A percentile compares a stretch with the other conserved stretches of the same genome.
phyloP scores from a whole-genome alignment of 2,797 vertebrate genomes.

The Anguilla pacifica region DNA sequence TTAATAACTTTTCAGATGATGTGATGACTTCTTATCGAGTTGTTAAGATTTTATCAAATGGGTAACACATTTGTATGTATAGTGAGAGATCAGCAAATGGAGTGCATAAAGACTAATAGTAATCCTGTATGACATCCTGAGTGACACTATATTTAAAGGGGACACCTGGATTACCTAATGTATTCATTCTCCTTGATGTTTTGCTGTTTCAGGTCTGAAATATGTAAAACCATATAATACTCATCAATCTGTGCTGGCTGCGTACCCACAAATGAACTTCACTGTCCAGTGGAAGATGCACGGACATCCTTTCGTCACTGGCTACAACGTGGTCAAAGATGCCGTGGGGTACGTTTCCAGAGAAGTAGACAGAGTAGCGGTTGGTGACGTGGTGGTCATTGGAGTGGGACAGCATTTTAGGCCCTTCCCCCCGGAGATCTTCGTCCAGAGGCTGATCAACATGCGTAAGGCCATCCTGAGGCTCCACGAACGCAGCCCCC shows the following conservation, averaged over 20 bases:
- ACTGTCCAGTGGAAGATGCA: constrained; percentile 27
- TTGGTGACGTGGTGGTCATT: neutral
- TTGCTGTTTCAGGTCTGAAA: constrained; percentile 10
- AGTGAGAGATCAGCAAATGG: too few species aligned
- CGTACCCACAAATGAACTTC: neutral
- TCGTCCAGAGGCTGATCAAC: constrained; percentile 11
- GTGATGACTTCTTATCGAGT: too few species aligned
- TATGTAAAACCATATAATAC: neutral
- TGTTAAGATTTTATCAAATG: too few species aligned
- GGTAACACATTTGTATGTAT: too few species aligned
- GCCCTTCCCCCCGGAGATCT: constrained; percentile 3
- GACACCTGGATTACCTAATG: neutral
- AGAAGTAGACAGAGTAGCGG: neutral
- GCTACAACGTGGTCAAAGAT: neutral
- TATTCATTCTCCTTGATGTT: neutral
- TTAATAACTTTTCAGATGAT: too few species aligned
- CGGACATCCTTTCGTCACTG: constrained; percentile 13
- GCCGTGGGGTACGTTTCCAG: neutral
- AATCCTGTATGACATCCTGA: neutral
- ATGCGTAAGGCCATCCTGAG: neutral
- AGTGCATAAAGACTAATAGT: neutral
- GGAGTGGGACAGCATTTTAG: constrained; percentile 3
- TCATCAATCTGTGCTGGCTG: neutral
- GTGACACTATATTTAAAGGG: neutral
- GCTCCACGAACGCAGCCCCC: neutral